Evolutionary conservation across 2,888 invertebrate species (phyloP), one percentile per base, ranked within the genome.

Genomic region (Oligia latruncula): DNA sequence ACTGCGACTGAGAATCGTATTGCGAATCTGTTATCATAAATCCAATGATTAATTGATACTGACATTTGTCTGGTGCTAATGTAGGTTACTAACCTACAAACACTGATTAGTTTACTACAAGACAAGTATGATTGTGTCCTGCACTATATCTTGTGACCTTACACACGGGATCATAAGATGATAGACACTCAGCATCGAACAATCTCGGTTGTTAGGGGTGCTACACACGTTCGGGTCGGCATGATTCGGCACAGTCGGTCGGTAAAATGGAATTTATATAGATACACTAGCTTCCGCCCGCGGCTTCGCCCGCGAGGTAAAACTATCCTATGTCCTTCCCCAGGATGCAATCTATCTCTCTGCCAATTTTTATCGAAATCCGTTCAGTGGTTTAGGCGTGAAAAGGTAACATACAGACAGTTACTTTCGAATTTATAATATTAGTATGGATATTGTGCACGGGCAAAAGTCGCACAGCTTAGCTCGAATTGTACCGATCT

Each of bases 81-180:
- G 20, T 64, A n/a, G 58, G 58, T 67, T 40, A 77, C 4, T 78
- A 52, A 68, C 78, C 60, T 35, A 62, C 60, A 68, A 78, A 52
- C 29, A 11, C 17, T 78, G 67, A 68, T 52, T 68, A 68, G 60
- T 43, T 67, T 43, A 68, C 68, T 78, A 78, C 35, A 6, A 77
- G 46, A 78, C 35, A 6, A 77, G 46, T 71, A 40, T 4, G 68
- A 55, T 55, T 29, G 15, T 65, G 20, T 46, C 3, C 17, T 49
- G 64, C 58, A 67, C 35, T 46, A 55, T 60, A 62, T 73, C 17
- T 73, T 17, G 11, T 43, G 35, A 80, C 66, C 52, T n/a, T 9
- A 20, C 35, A 11, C 70, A 64, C 58, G 58, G 4, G 58, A n/a
- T 58, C 58, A 58, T n/a, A 11, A 58, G 58, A 58, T 58, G 3